phyloP scores from a whole-genome alignment of 1,140 invertebrate species.

The Thaumetopoea pityocampa region DNA sequence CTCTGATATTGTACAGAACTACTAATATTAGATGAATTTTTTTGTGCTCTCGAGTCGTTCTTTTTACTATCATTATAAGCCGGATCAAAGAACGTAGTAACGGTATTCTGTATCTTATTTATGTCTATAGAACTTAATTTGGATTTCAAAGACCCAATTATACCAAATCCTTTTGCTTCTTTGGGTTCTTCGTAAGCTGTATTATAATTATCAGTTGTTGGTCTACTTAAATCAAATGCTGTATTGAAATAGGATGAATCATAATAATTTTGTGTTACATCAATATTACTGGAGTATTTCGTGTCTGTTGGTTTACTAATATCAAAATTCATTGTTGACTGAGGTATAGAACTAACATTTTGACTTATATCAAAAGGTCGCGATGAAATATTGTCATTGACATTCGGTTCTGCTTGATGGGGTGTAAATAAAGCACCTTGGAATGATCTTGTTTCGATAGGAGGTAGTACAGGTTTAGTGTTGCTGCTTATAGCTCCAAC shows the following conservation, averaged over 20 bases:
- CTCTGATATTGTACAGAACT: slow-evolving; percentile 6
- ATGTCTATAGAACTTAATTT: slow-evolving; percentile 64
- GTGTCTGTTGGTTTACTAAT: slow-evolving; percentile 22
- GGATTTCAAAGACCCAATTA: slow-evolving; percentile 65
- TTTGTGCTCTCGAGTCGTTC: slow-evolving; percentile 18
- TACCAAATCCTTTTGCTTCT: slow-evolving; percentile 50
- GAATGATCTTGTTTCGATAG: slow-evolving; percentile 32
- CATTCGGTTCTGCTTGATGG: slow-evolving; percentile 11
- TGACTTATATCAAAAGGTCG: slow-evolving; percentile 32
- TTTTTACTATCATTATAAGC: slow-evolving; percentile 44
- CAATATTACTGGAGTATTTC: not conserved
- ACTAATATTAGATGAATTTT: slow-evolving; percentile 18
- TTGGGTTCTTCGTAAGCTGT: slow-evolving; percentile 34
- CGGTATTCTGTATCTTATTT: slow-evolving; percentile 66
- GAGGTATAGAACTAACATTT: too few species aligned
- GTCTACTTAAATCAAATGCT: slow-evolving; percentile 55
- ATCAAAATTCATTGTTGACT: too few species aligned
- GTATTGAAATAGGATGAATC: slow-evolving; percentile 35
- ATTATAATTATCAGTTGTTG: slow-evolving; percentile 42
- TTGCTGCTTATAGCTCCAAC: slow-evolving; percentile 56
- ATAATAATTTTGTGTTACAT: not conserved
- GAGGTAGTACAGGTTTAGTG: slow-evolving; percentile 45
- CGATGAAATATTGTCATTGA: slow-evolving; percentile 5
- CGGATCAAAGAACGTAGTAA: slow-evolving; percentile 70
- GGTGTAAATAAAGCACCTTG: slow-evolving; percentile 52